These are phyloP conservation scores for Romanogobio albipinnatus DNA, from an alignment of 2,113 vertebrate genomes.

Conservation along the genomic window DNA sequence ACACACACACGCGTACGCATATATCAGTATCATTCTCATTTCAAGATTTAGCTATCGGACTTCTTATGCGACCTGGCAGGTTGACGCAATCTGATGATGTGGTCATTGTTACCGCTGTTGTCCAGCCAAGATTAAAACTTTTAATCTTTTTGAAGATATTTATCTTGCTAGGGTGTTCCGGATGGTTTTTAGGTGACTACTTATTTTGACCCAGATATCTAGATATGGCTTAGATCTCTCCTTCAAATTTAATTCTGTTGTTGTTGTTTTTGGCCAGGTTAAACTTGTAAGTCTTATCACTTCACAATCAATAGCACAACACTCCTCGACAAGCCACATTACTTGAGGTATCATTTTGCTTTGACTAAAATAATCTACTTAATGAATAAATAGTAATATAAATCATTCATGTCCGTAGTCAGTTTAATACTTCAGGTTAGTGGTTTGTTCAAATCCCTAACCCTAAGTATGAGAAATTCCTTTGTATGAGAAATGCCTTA, in stretches of 20 bases:
- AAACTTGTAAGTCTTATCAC: background rate
- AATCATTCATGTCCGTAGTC: background rate
- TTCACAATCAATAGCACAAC: background rate
- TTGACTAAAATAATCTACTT: background rate
- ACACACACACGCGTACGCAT: conserved; percentile 4
- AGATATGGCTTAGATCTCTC: background rate
- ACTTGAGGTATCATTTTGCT: background rate
- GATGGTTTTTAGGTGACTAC: background rate
- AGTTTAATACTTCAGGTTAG: background rate
- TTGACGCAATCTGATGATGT: conserved; percentile 18
- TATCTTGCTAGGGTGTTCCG: background rate
- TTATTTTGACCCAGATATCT: background rate
- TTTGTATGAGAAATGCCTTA: background rate
- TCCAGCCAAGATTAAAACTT: conserved; percentile 31
- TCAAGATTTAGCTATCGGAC: background rate
- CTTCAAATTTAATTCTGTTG: background rate
- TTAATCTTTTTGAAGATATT: background rate
- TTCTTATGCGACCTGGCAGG: background rate
- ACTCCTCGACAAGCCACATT: background rate
- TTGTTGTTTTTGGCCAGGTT: background rate
- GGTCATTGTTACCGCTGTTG: conserved; percentile 2
- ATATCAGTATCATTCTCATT: background rate
- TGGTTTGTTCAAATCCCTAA: background rate
- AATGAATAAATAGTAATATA: background rate
- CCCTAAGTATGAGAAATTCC: background rate